These are phyloP conservation scores for Cardiocondyla obscurior DNA, from an alignment of 1,140 invertebrate genomes.

Conservation along the genomic window DNA sequence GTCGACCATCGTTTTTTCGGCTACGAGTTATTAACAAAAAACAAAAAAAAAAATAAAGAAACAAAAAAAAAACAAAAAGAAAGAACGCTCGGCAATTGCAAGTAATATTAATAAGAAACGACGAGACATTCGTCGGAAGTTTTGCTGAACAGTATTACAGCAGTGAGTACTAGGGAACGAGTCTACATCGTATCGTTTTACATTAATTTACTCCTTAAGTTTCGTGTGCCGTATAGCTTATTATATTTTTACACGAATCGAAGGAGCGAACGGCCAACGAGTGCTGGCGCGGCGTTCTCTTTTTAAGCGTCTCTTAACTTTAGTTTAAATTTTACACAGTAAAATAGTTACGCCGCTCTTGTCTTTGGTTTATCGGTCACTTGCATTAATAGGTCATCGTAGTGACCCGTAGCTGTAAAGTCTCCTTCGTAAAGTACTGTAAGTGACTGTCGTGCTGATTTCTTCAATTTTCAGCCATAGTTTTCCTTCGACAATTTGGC, in stretches of 20 bases:
- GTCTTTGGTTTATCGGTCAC: conserved; percentile 3
- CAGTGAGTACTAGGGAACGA: not conserved
- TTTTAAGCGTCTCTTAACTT: conserved; percentile 9
- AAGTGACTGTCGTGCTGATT: conserved; percentile 47
- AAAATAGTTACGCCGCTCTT: not conserved
- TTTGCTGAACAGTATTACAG: conserved; percentile 34
- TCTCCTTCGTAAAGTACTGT: conserved; percentile 23
- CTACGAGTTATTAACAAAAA: not conserved
- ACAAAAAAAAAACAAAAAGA: too few relatives aligned
- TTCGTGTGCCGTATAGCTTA: not conserved
- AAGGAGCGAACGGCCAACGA: not conserved
- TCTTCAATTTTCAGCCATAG: conserved; percentile 60
- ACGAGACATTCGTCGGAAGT: not conserved
- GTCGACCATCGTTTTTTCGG: not conserved
- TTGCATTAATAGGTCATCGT: conserved; percentile 53
- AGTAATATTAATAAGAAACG: not conserved
- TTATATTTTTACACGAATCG: not conserved
- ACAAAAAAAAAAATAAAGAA: too few relatives aligned
- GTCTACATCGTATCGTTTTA: not conserved
- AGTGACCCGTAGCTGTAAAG: conserved; percentile 40
- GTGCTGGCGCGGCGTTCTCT: not conserved
- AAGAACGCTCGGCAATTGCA: not conserved
- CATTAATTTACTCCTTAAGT: not conserved
- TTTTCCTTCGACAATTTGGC: conserved; percentile 73
- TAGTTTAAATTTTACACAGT: not conserved